These are phyloP conservation scores for Pholis gunnellus DNA, from an alignment of 2,113 vertebrate species.

Conservation along the genomic window DNA sequence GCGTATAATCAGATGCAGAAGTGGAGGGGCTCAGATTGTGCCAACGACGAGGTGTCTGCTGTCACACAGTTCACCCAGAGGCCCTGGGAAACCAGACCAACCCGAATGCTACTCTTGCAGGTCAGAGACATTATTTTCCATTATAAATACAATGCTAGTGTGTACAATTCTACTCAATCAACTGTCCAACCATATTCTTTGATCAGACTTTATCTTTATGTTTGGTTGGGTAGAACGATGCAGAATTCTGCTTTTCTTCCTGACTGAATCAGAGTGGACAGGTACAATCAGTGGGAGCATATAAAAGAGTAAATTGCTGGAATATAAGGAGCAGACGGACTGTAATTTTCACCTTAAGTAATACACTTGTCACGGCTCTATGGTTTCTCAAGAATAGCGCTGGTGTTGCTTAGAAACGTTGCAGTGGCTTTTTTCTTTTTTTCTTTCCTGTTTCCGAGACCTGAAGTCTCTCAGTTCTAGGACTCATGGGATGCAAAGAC, in stretches of 20 bases:
- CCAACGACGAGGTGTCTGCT: slow-evolving; percentile 91
- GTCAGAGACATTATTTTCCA: slow-evolving; percentile 71
- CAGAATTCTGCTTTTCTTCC: slow-evolving; percentile 18
- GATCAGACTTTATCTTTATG: slow-evolving; percentile 3
- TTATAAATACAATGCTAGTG: neutral
- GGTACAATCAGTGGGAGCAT: slow-evolving; percentile 37
- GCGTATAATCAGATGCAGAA: slow-evolving; percentile 93
- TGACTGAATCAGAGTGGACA: slow-evolving; percentile 39
- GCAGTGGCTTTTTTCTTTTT: slow-evolving; percentile 20
- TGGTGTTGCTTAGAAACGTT: slow-evolving; percentile 69
- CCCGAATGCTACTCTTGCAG: slow-evolving; percentile 92
- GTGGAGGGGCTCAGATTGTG: slow-evolving; percentile 86
- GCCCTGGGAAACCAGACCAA: slow-evolving; percentile 92
- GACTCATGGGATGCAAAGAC: slow-evolving; percentile 22
- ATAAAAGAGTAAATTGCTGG: slow-evolving; percentile 50
- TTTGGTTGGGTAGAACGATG: slow-evolving; percentile 10
- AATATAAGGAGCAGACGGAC: slow-evolving; percentile 48
- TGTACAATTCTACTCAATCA: neutral
- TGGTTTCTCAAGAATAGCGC: slow-evolving; percentile 50
- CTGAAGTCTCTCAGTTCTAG: neutral
- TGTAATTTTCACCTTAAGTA: slow-evolving; percentile 68
- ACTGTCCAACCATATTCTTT: neutral
- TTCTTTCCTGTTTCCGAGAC: slow-evolving; percentile 22
- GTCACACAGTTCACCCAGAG: slow-evolving; percentile 86
- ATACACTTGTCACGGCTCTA: slow-evolving; percentile 51